phyloP scores from a whole-genome alignment of 2,888 invertebrate species.

The Masnerella sp. region DNA sequence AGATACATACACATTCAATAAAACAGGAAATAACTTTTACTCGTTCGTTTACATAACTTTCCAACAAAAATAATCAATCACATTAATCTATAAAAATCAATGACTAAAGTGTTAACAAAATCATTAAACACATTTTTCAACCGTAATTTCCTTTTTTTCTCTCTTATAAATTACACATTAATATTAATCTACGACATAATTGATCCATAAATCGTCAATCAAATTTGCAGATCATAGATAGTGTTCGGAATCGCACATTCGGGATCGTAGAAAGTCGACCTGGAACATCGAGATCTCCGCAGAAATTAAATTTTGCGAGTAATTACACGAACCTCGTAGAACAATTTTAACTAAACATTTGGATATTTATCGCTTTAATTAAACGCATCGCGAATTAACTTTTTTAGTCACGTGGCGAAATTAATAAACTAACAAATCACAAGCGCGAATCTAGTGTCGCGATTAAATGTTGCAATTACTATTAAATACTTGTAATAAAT shows the following conservation, averaged over 20 bases:
- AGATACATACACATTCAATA: too few relatives aligned
- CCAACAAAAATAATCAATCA: slow-evolving; percentile 15
- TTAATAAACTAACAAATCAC: neutral
- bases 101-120: slow-evolving; percentile 8
- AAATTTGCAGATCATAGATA: slow-evolving; percentile 30
- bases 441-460: neutral
- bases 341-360: neutral
- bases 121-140: slow-evolving; percentile 2
- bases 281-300: neutral
- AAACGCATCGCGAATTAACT: neutral
- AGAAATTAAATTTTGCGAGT: slow-evolving; percentile 11
- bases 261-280: slow-evolving; percentile 20
- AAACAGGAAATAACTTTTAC: too few relatives aligned
- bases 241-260: neutral
- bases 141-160: slow-evolving; percentile 1
- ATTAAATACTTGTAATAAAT: slow-evolving; percentile 6
- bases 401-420: neutral
- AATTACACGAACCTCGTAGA: slow-evolving; percentile 5
- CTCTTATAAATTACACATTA: slow-evolving; percentile 7
- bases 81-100: neutral
- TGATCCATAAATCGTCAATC: slow-evolving; percentile 25
- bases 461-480: neutral
- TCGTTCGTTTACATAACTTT: too few relatives aligned
- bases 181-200: slow-evolving; percentile 26
- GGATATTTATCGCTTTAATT: too few relatives aligned